Evolutionary conservation across 2,888 invertebrate species (phyloP).

Genomic region (Aquatica leii): DNA sequence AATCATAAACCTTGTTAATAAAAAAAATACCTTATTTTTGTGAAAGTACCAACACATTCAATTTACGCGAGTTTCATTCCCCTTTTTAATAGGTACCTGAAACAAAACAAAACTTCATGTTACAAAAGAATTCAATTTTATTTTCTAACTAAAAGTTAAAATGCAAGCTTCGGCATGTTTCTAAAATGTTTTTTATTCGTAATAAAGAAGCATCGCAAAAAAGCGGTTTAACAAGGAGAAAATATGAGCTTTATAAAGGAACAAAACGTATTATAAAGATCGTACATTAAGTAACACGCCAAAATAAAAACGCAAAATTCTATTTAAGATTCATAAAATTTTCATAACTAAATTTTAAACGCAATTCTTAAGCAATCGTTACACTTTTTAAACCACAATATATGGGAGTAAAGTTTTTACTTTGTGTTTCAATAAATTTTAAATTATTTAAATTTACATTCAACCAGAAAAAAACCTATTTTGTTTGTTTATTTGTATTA

Average conservation of each 20-base stretch:
- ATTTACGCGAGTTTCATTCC: no score
- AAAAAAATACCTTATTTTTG: no score
- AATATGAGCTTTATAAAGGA: slow-evolving; percentile 18
- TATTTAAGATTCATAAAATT: slow-evolving; percentile 20
- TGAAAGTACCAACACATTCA: no score
- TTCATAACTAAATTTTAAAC: slow-evolving; percentile 11
- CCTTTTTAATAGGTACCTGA: not conserved
- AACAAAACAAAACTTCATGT: not conserved
- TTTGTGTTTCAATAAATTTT: no score
- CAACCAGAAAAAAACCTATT: no score
- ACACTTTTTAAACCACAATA: no score
- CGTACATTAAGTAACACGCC: slow-evolving; percentile 13
- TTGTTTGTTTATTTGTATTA: no score
- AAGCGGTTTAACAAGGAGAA: slow-evolving; percentile 10
- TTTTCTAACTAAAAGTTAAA: not conserved
- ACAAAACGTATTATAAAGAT: slow-evolving; percentile 21
- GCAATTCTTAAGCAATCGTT: not conserved
- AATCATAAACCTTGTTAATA: no score
- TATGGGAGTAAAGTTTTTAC: no score
- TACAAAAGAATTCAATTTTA: not conserved
- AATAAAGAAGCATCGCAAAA: slow-evolving; percentile 9
- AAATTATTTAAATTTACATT: no score
- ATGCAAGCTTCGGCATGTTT: not conserved
- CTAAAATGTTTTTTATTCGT: slow-evolving; percentile 11
- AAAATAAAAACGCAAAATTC: slow-evolving; percentile 16